Conservation (phyloP, 2,888 invertebrate species). For the Acanthococcus lagerstroemiae region DNA sequence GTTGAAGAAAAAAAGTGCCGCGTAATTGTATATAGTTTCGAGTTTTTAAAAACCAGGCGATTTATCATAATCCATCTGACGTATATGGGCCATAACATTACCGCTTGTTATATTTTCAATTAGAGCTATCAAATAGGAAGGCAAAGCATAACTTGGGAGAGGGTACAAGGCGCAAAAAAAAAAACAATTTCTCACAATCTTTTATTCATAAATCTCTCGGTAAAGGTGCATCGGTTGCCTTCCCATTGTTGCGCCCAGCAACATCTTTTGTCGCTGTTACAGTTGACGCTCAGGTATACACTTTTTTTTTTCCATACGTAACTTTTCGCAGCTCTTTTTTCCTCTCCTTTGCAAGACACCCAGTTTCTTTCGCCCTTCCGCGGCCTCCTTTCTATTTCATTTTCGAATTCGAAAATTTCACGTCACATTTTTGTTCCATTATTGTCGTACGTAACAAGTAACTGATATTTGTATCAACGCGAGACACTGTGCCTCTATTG, state of each 20-base stretch:
- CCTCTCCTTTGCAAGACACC: background rate
- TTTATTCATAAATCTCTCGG: conserved; percentile 24
- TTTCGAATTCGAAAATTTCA: background rate
- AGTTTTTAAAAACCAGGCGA: background rate
- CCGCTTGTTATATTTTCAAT: conserved; percentile 28
- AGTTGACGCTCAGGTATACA: conserved; percentile 20
- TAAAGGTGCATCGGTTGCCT: conserved; percentile 21
- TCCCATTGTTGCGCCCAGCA: conserved; percentile 18
- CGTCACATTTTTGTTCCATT: background rate
- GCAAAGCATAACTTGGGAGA: background rate
- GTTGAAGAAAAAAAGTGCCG: conserved; percentile 7
- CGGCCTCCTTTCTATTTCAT: background rate
- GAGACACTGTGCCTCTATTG: background rate
- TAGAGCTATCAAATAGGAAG: conserved; percentile 26
- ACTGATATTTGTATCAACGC: conserved; percentile 23
- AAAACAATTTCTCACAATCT: conserved; percentile 29
- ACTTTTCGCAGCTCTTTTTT: background rate
- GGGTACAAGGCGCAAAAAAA: background rate
- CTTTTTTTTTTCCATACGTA: background rate
- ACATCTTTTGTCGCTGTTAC: conserved; percentile 7
- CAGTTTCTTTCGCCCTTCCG: background rate
- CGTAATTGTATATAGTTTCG: conserved; percentile 11
- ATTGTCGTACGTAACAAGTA: background rate
- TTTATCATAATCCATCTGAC: conserved; percentile 27
- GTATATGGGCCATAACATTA: conserved; percentile 28